Evolutionary conservation across 2,888 invertebrate genomes (phyloP), one percentile per base, ranked within the genome.

Genomic region (Acheta domesticus): DNA sequence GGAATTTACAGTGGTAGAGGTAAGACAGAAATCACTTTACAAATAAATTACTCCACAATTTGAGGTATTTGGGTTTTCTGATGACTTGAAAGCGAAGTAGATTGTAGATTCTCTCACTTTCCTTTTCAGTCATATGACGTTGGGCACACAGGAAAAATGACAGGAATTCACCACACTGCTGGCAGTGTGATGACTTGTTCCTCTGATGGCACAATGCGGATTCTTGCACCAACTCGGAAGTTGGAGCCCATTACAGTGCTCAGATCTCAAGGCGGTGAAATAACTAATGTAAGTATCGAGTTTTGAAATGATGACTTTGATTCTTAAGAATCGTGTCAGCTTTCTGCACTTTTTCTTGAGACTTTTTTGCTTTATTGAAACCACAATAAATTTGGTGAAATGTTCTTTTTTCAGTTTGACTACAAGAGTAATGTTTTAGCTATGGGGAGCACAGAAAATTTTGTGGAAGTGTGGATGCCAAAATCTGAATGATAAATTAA

Each of bases 371-470:
- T 62, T 62, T 62, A 62, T 62, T 62, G 8, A n/a, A 19, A 62
- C 62, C n/a, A 19, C 16, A 36, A 23, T 8, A 36, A 36, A 36
- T 36, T 36, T 36, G 36, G 36, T 36, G 36, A 36, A 36, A 8
- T 36, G 8, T 36, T 36, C 36, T 36, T 36, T 36, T 36, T 36
- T 36, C 87, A 89, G 89, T 84, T 89, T 82, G 86, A 87, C 82
- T 89, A 89, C 83, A 86, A 86, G 82, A 88, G 88, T 83, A 88
- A 87, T 73, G 86, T 88, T n/a, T 83, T 89, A 83, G 89, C 87
- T 62, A 85, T 88, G 74, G 89, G 89, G 74, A 89, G 89, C 20
- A 89, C 88, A n/a, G 89, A 89, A 81, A 87, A 88, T 11, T 87
- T 89, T 11, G 83, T 89, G 50, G 89, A 89, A 83, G 88, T 89